Evolutionary conservation across 2,888 invertebrate species (phyloP), one percentile per base, ranked within the genome.

Genomic region (Volucella zonaria): DNA sequence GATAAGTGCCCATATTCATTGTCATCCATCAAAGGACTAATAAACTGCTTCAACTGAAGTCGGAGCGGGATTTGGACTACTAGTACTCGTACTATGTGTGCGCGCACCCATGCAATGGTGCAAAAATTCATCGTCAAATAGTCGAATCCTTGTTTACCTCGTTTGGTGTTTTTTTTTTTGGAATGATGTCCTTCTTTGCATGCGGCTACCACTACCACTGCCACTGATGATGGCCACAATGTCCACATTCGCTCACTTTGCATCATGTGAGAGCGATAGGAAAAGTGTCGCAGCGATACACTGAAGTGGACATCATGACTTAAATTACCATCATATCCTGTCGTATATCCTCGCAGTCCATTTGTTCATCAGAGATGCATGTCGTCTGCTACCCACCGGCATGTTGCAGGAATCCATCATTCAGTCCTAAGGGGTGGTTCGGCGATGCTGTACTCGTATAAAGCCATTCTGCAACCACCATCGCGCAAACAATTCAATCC

Each of bases 321-420:
- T 77, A 85, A 85, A 85, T 85, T 85, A 85, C 85, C 85, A 85
- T 85, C 81, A 85, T 85, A 85, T 85, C 85, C 81, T 77, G 85
- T 85, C 81, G 85, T 85, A 85, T 85, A 85, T 85, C 81, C 85
- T 85, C 85, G 85, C 85, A 85, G 85, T 85, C 85, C 85, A 85
- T 85, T 85, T 85, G 73, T 85, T 85, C 85, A 81, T 85, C 85
- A 85, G 85, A 31, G 31, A 68, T 85, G 85, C 85, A 85, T 85
- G 80, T 85, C 56, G 62, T 54, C 73, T 73, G 51, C 42, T 62
- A 77, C 51, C 58, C 54, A 68, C 71, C 42, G 56, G 64, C 51
- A 15, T 43, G 64, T 59, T 80, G 71, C 62, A 80, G 71, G 58
- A 85, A 85, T 85, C 76, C 85, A 80, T 85, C 85, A 85, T 73